Evolutionary conservation across 2,888 invertebrate species (phyloP).

Genomic region (Trichogramma dendrolimi): DNA sequence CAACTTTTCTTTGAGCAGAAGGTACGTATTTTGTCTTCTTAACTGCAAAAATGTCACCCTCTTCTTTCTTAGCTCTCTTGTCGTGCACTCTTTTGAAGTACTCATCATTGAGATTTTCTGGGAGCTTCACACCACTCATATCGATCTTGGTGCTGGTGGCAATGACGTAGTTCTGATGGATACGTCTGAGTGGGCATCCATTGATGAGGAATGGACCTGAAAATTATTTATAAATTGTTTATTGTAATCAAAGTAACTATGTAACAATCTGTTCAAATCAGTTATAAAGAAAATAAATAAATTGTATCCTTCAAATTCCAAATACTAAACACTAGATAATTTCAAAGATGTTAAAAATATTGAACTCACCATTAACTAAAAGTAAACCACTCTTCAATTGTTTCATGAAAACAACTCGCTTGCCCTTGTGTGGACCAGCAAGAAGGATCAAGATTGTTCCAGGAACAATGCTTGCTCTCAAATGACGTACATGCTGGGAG

Average conservation of each 20-base stretch:
- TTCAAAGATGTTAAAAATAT: not conserved
- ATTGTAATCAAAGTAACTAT: conserved; percentile 4
- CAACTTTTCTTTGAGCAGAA: conserved; percentile 82
- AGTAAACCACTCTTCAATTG: conserved; percentile 80
- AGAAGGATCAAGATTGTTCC: conserved; percentile 91
- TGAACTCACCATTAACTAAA: conserved; percentile 76
- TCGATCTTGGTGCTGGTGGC: conserved; percentile 88
- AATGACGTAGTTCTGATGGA: conserved; percentile 93
- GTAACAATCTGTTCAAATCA: conserved; percentile 8
- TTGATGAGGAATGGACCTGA: conserved; percentile 88
- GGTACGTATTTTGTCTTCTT: conserved; percentile 90
- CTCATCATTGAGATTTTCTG: conserved; percentile 80
- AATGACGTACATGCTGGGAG: conserved; percentile 73
- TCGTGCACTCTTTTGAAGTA: conserved; percentile 90
- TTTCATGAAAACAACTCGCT: conserved; percentile 92
- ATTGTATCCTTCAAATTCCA: not conserved
- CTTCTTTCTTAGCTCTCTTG: conserved; percentile 78
- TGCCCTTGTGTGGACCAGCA: conserved; percentile 94
- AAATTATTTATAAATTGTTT: conserved; percentile 15
- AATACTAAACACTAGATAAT: conserved; percentile 9
- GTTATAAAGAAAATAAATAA: conserved; percentile 16
- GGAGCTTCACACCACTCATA: conserved; percentile 73
- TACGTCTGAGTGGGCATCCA: conserved; percentile 89
- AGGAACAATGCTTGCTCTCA: conserved; percentile 74
- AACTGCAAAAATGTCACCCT: conserved; percentile 91